phyloP scores from a whole-genome alignment of 2,888 invertebrate species.

The Rutpela maculata region DNA sequence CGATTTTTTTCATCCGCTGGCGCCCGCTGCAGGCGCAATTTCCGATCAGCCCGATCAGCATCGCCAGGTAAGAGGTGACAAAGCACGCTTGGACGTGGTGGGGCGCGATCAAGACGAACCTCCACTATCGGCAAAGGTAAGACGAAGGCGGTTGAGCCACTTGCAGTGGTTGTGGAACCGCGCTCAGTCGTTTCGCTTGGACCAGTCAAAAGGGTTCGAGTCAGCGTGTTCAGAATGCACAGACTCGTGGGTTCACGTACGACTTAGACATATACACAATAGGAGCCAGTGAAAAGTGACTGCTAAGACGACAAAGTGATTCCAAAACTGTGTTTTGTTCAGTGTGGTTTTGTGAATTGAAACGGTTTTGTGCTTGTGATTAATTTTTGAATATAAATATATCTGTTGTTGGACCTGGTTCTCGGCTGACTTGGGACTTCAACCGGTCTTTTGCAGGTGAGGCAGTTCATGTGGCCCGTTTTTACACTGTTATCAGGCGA shows the following conservation, averaged over 20 bases:
- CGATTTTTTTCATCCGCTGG: background rate
- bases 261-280: background rate
- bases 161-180: constrained; percentile 56
- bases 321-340: constrained; percentile 19
- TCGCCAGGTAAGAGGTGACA: constrained; percentile 62
- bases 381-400: constrained; percentile 11
- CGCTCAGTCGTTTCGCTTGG: constrained; percentile 49
- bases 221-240: constrained; percentile 49
- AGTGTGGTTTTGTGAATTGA: constrained; percentile 29
- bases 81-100: constrained; percentile 56
- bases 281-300: constrained; percentile 20
- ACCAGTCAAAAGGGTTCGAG: constrained; percentile 59
- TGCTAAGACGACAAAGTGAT: constrained; percentile 4
- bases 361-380: constrained; percentile 27
- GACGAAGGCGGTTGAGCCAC: constrained; percentile 44
- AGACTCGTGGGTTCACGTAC: constrained; percentile 25
- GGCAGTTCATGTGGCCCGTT: constrained; percentile 55
- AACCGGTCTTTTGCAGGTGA: constrained; percentile 38
- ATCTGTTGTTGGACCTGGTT: constrained; percentile 11
- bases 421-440: constrained; percentile 8
- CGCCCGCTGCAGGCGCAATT: background rate
- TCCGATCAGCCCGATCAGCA: constrained; percentile 9
- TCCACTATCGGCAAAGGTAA: constrained; percentile 30
- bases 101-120: constrained; percentile 44
- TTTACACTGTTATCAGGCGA: constrained; percentile 65